Percentiles rank a stretch among this genome's conserved stretches.
These are phyloP conservation scores for Thalassarche chlororhynchos DNA, from an alignment of 2,113 vertebrate species.

Conservation along the genomic window DNA sequence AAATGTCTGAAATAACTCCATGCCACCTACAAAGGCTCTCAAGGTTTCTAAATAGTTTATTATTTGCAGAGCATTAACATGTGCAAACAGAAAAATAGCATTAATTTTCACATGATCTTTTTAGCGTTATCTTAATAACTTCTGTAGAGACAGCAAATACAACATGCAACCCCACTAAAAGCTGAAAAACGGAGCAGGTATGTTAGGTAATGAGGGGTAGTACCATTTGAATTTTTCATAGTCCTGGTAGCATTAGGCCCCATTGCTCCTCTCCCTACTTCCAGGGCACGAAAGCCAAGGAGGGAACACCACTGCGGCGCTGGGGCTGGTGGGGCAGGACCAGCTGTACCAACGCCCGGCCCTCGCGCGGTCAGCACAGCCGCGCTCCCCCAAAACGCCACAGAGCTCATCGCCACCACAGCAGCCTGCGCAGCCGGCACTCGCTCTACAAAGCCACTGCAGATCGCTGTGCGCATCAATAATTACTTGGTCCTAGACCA, in stretches of 20 bases:
- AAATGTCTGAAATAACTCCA: neutral
- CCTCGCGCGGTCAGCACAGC: neutral
- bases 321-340: no score
- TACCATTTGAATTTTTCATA: neutral
- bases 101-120: neutral
- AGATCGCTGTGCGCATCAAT: no score
- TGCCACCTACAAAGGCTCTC: neutral
- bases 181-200: neutral
- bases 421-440: neutral
- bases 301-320: neutral
- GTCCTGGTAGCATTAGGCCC: neutral
- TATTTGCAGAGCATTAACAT: neutral
- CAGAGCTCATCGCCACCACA: neutral
- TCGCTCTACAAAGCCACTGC: neutral
- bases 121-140: neutral
- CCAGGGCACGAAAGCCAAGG: neutral
- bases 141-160: neutral
- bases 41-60: neutral
- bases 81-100: neutral
- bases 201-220: fast-evolving
- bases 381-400: neutral
- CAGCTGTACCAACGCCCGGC: fast-evolving
- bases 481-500: neutral
- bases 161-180: neutral
- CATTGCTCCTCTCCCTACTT: neutral